phyloP scores from a whole-genome alignment of 2,113 vertebrate species.

The Marcusenius ussheri region DNA sequence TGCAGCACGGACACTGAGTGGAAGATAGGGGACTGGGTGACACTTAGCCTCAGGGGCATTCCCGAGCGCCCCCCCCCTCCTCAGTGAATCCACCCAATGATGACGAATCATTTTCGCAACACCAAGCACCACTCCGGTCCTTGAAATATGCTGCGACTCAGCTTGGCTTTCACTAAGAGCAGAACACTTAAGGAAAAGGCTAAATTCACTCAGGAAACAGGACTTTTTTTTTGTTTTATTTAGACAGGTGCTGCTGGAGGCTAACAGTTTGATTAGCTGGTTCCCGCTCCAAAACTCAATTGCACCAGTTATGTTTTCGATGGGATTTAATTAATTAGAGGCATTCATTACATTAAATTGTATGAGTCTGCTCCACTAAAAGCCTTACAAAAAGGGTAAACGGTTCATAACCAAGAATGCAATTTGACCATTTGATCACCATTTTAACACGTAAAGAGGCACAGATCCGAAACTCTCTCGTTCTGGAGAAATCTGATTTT shows the following conservation, averaged over 20 bases:
- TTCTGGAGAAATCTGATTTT: background rate
- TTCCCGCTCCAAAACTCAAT: background rate
- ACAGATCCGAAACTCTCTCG: background rate
- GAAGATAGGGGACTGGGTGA: background rate
- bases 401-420: background rate
- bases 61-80: background rate
- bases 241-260: background rate
- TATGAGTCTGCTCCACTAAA: background rate
- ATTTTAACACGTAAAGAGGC: background rate
- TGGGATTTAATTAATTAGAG: background rate
- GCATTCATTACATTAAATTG: background rate
- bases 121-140: background rate
- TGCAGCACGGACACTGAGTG: constrained; percentile 82
- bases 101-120: background rate
- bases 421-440: background rate
- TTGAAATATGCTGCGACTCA: background rate
- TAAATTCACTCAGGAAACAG: background rate
- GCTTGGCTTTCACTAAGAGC: background rate
- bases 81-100: background rate
- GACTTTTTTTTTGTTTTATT: background rate
- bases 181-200: background rate
- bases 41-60: background rate
- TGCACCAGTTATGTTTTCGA: background rate
- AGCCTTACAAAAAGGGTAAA: background rate
- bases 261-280: background rate